These are phyloP conservation scores for Trialeurodes vaporariorum DNA, from an alignment of 1,140 invertebrate genomes.

Conservation along the genomic window DNA sequence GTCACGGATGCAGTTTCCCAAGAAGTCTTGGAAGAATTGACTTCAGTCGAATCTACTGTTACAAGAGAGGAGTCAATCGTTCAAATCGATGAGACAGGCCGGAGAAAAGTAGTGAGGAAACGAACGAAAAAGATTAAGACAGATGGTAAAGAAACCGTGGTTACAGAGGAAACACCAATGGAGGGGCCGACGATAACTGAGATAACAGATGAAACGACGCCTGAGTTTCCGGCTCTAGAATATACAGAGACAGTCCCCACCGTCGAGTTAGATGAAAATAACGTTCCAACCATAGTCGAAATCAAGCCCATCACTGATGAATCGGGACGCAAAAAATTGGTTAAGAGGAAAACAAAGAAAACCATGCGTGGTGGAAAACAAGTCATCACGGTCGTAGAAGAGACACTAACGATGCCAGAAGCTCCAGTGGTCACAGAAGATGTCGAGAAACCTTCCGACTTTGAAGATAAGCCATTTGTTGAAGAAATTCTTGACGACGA, in stretches of 20 bases:
- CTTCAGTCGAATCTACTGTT: not conserved
- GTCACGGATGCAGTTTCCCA: not conserved
- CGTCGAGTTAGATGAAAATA: not conserved
- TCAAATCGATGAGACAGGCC: not conserved
- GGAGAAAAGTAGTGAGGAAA: not conserved
- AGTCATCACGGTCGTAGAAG: not conserved
- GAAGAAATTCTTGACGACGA: not conserved
- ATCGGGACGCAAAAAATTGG: not conserved
- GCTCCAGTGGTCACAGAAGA: not conserved
- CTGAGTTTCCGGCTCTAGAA: not conserved
- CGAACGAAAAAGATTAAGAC: slow-evolving; percentile 1
- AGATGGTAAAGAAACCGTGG: slow-evolving; percentile 5
- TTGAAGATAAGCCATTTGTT: too few relatives aligned
- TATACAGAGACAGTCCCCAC: not conserved
- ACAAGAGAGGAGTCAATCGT: not conserved
- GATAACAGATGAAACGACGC: not conserved
- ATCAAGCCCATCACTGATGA: not conserved
- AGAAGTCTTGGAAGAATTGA: not conserved
- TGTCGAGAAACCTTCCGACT: too few relatives aligned
- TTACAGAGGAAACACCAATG: slow-evolving; percentile 7
- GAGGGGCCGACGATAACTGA: not conserved
- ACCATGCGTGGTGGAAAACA: not conserved
- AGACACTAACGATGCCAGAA: not conserved
- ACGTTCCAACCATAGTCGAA: not conserved
- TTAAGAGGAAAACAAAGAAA: not conserved